These are phyloP conservation scores for Nothura maculosa DNA, from an alignment of 2,797 vertebrate genomes.

Conservation along the genomic window DNA sequence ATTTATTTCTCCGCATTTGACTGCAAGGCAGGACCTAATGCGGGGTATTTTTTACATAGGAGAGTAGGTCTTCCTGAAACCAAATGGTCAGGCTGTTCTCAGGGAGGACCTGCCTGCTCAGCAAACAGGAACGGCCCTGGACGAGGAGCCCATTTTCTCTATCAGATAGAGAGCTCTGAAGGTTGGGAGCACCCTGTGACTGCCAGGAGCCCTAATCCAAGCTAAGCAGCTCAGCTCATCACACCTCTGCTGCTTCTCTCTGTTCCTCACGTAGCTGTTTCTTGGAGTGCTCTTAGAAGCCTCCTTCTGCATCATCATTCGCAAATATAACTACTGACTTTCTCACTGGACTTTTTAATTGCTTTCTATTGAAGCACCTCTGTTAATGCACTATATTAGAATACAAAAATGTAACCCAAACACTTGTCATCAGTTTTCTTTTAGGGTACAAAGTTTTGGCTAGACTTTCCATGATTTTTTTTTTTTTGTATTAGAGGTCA, in stretches of 20 bases:
- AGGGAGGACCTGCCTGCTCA: not conserved
- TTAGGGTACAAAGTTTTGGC: conserved; percentile 16
- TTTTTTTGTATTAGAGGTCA: conserved; percentile 29
- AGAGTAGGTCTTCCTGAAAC: not conserved
- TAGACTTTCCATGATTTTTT: conserved; percentile 5
- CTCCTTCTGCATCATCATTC: not conserved
- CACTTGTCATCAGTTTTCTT: conserved; percentile 53
- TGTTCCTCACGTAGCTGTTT: not conserved
- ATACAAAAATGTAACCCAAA: conserved; percentile 43
- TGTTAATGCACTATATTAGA: conserved; percentile 26
- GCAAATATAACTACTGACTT: not conserved
- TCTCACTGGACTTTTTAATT: conserved; percentile 29
- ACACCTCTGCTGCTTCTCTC: not conserved
- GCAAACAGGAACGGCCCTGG: not conserved
- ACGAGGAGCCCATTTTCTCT: not conserved
- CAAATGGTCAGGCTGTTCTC: not conserved
- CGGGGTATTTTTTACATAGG: conserved; percentile 8
- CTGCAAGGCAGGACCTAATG: conserved; percentile 42
- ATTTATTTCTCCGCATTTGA: conserved; percentile 76
- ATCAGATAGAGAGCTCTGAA: not conserved
- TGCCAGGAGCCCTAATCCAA: not conserved
- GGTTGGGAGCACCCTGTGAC: not conserved
- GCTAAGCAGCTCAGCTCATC: not conserved
- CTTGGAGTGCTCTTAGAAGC: not conserved
- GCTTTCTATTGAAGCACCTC: conserved; percentile 38